Evolutionary conservation across 2,888 invertebrate species (phyloP).

Genomic region (Prenolepis imparis): DNA sequence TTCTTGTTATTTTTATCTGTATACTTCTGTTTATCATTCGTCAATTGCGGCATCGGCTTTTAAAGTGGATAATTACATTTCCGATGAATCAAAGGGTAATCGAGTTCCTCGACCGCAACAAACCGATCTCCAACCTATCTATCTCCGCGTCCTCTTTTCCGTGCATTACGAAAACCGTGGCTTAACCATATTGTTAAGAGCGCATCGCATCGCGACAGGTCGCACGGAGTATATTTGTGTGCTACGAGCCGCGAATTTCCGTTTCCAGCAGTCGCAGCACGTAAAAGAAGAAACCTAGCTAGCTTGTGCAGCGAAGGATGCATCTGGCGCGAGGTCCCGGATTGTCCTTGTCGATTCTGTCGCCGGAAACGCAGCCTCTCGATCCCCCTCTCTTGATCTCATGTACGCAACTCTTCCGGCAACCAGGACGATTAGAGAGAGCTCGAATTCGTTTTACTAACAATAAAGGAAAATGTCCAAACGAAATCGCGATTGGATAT

Average conservation of each 20-base stretch:
- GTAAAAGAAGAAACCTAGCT: slow-evolving; percentile 73
- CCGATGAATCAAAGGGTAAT: slow-evolving; percentile 26
- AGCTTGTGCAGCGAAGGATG: slow-evolving; percentile 84
- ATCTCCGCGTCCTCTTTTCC: slow-evolving; percentile 71
- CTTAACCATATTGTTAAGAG: slow-evolving; percentile 71
- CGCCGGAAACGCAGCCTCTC: slow-evolving; percentile 82
- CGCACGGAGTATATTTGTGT: slow-evolving; percentile 70
- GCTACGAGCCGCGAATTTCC: slow-evolving; percentile 76
- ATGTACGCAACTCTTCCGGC: slow-evolving; percentile 71
- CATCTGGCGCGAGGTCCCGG: slow-evolving; percentile 85
- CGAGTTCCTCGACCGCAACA: slow-evolving; percentile 24
- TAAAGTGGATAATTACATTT: slow-evolving; percentile 19
- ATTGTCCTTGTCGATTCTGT: slow-evolving; percentile 82
- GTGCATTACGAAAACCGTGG: slow-evolving; percentile 72
- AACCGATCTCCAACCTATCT: slow-evolving; percentile 33
- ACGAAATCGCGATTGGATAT: slow-evolving; percentile 23
- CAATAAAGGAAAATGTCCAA: slow-evolving; percentile 25
- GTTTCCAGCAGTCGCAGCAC: slow-evolving; percentile 70
- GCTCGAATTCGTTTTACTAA: background rate
- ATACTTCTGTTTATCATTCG: background rate
- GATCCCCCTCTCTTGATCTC: slow-evolving; percentile 69
- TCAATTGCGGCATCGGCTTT: background rate
- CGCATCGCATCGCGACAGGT: slow-evolving; percentile 75
- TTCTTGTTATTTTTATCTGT: background rate
- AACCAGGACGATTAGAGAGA: slow-evolving; percentile 53